Evolutionary conservation across 2,113 vertebrate species (phyloP).

Genomic region (human (Homo sapiens)): DNA sequence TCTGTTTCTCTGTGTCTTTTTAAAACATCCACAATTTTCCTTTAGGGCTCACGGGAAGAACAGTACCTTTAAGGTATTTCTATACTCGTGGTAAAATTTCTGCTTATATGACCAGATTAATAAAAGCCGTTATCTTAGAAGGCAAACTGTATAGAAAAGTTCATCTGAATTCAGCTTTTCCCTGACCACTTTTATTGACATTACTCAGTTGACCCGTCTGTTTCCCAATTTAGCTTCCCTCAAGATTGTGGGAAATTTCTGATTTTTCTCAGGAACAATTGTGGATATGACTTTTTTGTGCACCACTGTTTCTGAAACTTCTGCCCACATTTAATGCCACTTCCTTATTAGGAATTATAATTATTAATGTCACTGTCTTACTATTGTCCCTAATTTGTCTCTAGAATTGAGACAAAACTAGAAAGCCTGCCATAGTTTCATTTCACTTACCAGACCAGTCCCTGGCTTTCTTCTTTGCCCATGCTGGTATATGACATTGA

Average conservation of each 20-base stretch:
- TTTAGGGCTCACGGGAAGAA: neutral
- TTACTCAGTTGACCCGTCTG: neutral
- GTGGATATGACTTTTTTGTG: neutral
- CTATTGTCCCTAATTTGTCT: too few species aligned
- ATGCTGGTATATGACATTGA: neutral
- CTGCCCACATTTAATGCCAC: neutral
- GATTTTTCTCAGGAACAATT: neutral
- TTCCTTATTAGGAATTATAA: neutral
- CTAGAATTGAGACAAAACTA: neutral
- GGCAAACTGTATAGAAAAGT: neutral
- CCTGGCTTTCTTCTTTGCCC: neutral
- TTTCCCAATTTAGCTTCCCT: neutral
- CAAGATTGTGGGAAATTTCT: neutral
- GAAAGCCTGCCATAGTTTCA: neutral
- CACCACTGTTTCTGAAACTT: neutral
- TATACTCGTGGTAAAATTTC: neutral
- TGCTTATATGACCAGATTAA: neutral
- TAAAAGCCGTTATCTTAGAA: conserved; percentile 4
- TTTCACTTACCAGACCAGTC: neutral
- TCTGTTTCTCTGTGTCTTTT: neutral
- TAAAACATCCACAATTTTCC: neutral
- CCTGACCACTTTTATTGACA: neutral
- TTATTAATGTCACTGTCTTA: too few species aligned
- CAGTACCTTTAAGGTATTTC: neutral
- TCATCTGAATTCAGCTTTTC: neutral